These are phyloP conservation scores for Eretmocerus hayati DNA, from an alignment of 2,888 invertebrate species.

Conservation along the genomic window DNA sequence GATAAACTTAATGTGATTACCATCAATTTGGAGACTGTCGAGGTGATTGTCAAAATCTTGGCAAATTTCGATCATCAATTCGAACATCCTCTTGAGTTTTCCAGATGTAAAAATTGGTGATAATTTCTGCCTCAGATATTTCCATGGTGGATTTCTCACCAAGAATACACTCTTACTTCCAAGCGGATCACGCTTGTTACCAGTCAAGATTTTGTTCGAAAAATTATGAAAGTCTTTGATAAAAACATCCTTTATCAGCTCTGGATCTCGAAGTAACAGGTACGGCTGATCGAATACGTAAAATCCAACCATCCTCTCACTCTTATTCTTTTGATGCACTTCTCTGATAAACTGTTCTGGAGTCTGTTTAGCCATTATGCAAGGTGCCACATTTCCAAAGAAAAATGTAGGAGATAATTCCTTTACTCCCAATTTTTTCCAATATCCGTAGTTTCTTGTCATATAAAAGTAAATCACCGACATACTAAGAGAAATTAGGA, in stretches of 20 bases:
- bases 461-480: conserved; percentile 28
- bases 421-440: conserved; percentile 43
- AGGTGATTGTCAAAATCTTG: conserved; percentile 1
- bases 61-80: conserved; percentile 30
- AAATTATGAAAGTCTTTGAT: conserved; percentile 49
- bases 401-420: conserved; percentile 40
- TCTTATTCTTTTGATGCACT: conserved; percentile 39
- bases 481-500: neutral
- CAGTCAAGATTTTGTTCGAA: conserved; percentile 37
- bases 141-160: conserved; percentile 47
- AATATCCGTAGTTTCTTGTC: conserved; percentile 34
- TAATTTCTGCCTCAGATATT: conserved; percentile 43
- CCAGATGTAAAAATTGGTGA: conserved; percentile 47
- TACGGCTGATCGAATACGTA: conserved; percentile 46
- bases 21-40: conserved; percentile 1
- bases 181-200: conserved; percentile 41
- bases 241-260: conserved; percentile 46
- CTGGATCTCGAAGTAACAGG: conserved; percentile 45
- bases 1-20: too few species aligned
- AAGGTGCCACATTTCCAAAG: conserved; percentile 45
- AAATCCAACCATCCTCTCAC: conserved; percentile 41
- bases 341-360: conserved; percentile 40
- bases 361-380: conserved; percentile 34
- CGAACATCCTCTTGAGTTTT: conserved; percentile 36
- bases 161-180: conserved; percentile 47